phyloP scores from a whole-genome alignment of 2,113 vertebrate genomes.

The Amia ocellicauda region DNA sequence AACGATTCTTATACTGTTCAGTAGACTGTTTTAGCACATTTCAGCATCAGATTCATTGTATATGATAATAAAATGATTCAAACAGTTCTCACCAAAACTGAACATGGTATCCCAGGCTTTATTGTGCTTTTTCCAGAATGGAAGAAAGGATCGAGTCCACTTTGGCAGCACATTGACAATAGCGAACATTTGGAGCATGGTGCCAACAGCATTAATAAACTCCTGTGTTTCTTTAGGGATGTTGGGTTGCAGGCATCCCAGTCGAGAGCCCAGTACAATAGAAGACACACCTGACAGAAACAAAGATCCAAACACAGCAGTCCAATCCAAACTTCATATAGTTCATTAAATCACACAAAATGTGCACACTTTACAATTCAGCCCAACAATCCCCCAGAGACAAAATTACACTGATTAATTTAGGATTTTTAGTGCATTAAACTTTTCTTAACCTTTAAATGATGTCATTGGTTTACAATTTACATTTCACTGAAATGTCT shows the following conservation, averaged over 20 bases:
- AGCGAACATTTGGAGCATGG: not conserved
- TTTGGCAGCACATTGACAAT: not conserved
- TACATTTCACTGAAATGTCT: no score
- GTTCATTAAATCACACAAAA: no score
- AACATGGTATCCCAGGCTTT: not conserved
- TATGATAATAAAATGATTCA: no score
- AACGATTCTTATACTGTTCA: no score
- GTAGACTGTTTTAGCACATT: no score
- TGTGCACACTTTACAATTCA: no score
- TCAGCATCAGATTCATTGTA: no score
- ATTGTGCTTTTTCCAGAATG: not conserved
- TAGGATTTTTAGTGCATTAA: no score
- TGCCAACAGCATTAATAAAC: not conserved
- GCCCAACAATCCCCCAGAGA: no score
- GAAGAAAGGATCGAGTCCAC: not conserved
- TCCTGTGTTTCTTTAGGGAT: not conserved
- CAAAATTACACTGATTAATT: no score
- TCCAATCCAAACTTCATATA: not conserved
- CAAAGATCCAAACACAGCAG: not conserved
- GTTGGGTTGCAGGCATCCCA: not conserved
- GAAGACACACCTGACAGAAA: not conserved
- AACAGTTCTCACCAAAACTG: not conserved
- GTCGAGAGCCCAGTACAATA: not conserved
- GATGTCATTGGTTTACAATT: no score
- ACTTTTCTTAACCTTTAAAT: no score